A percentile compares a stretch with the other conserved stretches of the same genome.
Conservation (phyloP, 2,888 invertebrate genomes). For the Cordilura impudica region DNA sequence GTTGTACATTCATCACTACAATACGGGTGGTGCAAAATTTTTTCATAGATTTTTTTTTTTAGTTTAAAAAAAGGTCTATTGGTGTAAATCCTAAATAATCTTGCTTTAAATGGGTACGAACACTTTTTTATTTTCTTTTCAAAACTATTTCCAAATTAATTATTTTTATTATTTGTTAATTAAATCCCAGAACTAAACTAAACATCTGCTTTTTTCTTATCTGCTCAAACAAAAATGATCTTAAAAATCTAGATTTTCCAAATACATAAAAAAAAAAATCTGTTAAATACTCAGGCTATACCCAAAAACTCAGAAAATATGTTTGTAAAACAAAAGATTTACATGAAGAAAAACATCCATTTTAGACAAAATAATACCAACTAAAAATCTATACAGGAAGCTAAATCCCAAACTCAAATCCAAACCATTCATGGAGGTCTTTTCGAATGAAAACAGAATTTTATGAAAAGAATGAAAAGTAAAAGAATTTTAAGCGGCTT, state of each 20-base stretch:
- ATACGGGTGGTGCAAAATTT: not conserved
- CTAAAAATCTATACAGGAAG: conserved; percentile 13
- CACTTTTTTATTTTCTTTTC: not conserved
- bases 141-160: conserved; percentile 13
- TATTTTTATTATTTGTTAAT: conserved; percentile 29
- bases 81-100: not conserved
- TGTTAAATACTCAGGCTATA: not conserved
- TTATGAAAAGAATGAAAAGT: not conserved
- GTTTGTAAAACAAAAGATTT: conserved; percentile 23
- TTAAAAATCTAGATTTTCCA: conserved; percentile 1
- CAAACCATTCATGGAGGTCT: conserved; percentile 42
- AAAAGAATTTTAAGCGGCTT: conserved; percentile 49
- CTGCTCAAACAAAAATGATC: not conserved
- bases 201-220: conserved; percentile 37
- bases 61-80: not conserved
- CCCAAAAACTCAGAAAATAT: not conserved
- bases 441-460: not conserved
- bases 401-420: conserved; percentile 12
- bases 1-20: too few species aligned
- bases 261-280: conserved; percentile 1
- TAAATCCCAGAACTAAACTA: conserved; percentile 25
- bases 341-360: not conserved
- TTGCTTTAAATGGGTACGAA: not conserved
- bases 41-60: not conserved
- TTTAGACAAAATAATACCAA: not conserved